Evolutionary conservation across 2,888 invertebrate genomes (phyloP), one percentile per base, ranked within the genome.

Genomic region (Pyralis farinalis): DNA sequence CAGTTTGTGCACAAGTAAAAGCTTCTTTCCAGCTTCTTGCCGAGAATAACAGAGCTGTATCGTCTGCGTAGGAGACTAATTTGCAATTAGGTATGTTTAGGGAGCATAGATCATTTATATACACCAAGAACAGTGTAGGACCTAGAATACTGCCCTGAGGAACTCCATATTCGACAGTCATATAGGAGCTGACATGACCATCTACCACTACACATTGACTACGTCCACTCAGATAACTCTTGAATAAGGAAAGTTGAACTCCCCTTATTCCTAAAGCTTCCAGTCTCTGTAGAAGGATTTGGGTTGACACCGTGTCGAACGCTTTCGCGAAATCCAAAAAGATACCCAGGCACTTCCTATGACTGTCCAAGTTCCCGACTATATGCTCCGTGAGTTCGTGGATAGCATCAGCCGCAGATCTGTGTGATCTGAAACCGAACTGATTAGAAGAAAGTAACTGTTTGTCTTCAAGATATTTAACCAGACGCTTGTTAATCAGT

Each of bases 251-350:
- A 0, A 45, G 33, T 5, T 28, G 20, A 7, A 9, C 16, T 7
- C 39, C 46, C 9, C 46, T 9, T n/a, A 46, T 33, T 11, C 49
- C 46, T 1, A 46, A 5, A 8, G 1, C 2, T 33, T 49, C 46
- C n/a, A 46, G 29, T 21, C 42, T 40, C 3, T 11, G n/a, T 9
- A 42, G 4, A 8, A 46, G 37, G 7, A 34, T n/a, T 10, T 46
- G 36, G 10, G 43, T 16, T 4, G 42, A 41, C n/a, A 50, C 43
- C 1, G 50, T 45, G 22, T 50, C 50, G 29, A 49, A 49, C 7
- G 50, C 49, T 33, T 49, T 46, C 16, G 39, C 34, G 3, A 44
- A 27, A 12, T 44, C 43, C 29, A 48, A 8, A 34, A 49, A 51
- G 8, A 51, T 36, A 0, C 42, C 27, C 3, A 48, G 11, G 30